Evolutionary conservation across 1,140 invertebrate genomes (phyloP), one percentile per base, ranked within the genome.

Genomic region (Portunus trituberculatus): DNA sequence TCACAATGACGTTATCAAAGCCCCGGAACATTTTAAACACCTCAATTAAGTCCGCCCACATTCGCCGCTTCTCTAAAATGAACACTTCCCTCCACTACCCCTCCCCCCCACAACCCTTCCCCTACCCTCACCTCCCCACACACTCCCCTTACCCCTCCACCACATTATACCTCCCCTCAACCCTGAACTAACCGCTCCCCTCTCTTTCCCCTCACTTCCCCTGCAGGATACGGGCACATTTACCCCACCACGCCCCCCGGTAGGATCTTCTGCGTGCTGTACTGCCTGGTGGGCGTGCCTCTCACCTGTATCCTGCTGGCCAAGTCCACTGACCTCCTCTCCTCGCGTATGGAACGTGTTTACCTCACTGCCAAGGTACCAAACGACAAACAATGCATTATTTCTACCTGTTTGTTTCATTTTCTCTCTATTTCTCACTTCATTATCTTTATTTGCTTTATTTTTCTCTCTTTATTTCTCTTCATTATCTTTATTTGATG

Each of bases 151-250:
- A 39, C 52, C 39, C 76, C 59, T 92, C 59, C 29, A 52, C 4
- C 46, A 4, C 32, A 7, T 90, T n/a, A 7, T 48, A 7, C 32
- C 88, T 92, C n/a, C 52, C n/a, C 52, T 46, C 52, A 32, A 31
- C 59, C 6, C 76, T n/a, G 4, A 0, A 29, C 32, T 82, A 1
- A 12, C 91, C 76, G 10, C 59, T 31, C 29, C 46, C 39, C 4
- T 31, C 67, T 31, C 67, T 32, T 39, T 46, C 52, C 32, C 46
- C 45, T n/a, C 89, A 6, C 10, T 28, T 28, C 29, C 46, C 29
- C n/a, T 91, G 0, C 97, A 99, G 99, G 99, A 95, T 99, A 99
- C 97, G 99, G 99, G 87, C 99, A 99, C 97, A 98, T 99, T 96
- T 98, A 98, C n/a, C 99, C 99, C 0, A 98, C 98, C 67, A 99